Evolutionary conservation across 2,113 vertebrate species (phyloP), one percentile per base, ranked within the genome.

Genomic region (Cranoglanis bouderius): DNA sequence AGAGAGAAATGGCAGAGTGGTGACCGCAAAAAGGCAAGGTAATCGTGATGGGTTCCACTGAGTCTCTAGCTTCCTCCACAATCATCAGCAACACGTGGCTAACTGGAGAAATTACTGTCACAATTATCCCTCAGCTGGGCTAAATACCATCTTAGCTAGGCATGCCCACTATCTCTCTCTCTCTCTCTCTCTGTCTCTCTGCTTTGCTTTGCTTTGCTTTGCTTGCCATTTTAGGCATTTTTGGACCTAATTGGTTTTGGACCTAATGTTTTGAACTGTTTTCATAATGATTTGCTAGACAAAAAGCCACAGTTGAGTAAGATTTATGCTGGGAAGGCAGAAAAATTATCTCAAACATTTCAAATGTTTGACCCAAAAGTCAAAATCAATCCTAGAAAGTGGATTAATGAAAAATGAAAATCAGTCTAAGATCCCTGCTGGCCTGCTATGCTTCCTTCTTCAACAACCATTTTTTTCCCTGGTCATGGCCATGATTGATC

Each of bases 21-120:
- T 53, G 51, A 93, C 92, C 92, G 75, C 92, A 93, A 94, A 92
- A 90, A 94, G 91, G 92, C 92, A 93, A 95, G 93, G 93, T 94
- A 94, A 94, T 94, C 89, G 92, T 91, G 92, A 95, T 93, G 93
- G 94, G 90, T 94, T 94, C 93, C 92, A 93, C 91, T 93, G 85
- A 90, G 93, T 93, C 93, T 94, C 92, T 92, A 93, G 94, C 92
- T 94, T 90, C 83, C 91, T 89, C 77, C 57, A 18, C 78, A 63
- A 84, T 63, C 84, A 55, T 78, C 82, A 84, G 88, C 86, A 88
- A 83, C 88, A 90, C 40, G 80, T 88, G 85, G 85, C 75, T 86
- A 85, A 88, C 43, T 80, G 78, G 18, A 88, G 80, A 87, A 90
- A 90, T 88, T 85, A 86, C 88, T 88, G 89, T 85, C 85, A 88